Evolutionary conservation across 2,888 invertebrate genomes (phyloP).

Genomic region (Orchestes rusci): DNA sequence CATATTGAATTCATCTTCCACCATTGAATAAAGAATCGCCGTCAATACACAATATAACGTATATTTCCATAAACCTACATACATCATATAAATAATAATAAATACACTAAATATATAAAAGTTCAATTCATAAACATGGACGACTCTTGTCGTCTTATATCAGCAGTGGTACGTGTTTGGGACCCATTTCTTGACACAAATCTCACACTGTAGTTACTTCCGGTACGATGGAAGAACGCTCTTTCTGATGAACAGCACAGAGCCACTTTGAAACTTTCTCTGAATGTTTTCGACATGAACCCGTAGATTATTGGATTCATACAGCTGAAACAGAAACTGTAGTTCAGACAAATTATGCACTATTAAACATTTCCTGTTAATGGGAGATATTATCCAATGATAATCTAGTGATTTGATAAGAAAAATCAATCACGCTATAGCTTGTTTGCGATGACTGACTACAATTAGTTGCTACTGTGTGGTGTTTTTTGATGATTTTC

Average conservation of each 20-base stretch:
- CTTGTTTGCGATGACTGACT: too few relatives aligned
- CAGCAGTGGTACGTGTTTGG: slow-evolving; percentile 36
- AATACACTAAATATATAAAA: background rate
- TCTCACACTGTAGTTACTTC: slow-evolving; percentile 35
- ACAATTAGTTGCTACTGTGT: too few relatives aligned
- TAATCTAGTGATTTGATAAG: too few relatives aligned
- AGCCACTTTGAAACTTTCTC: slow-evolving; percentile 51
- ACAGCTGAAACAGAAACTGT: slow-evolving; percentile 46
- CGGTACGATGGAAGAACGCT: slow-evolving; percentile 24
- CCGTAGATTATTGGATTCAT: slow-evolving; percentile 68
- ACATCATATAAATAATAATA: too few relatives aligned
- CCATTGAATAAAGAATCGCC: too few relatives aligned
- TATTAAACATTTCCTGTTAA: background rate
- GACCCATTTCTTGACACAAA: slow-evolving; percentile 37
- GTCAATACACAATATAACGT: too few relatives aligned
- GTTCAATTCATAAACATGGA: slow-evolving; percentile 6
- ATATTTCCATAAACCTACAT: too few relatives aligned
- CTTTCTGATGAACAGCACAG: slow-evolving; percentile 40
- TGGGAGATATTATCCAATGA: too few relatives aligned
- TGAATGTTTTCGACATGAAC: slow-evolving; percentile 66
- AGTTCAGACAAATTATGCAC: slow-evolving; percentile 1
- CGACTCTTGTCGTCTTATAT: slow-evolving; percentile 30
- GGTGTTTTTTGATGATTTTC: too few relatives aligned
- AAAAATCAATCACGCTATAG: too few relatives aligned
- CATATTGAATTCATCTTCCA: too few relatives aligned